Evolutionary conservation across 2,113 vertebrate genomes (phyloP).

Genomic region (Notothenia coriiceps): DNA sequence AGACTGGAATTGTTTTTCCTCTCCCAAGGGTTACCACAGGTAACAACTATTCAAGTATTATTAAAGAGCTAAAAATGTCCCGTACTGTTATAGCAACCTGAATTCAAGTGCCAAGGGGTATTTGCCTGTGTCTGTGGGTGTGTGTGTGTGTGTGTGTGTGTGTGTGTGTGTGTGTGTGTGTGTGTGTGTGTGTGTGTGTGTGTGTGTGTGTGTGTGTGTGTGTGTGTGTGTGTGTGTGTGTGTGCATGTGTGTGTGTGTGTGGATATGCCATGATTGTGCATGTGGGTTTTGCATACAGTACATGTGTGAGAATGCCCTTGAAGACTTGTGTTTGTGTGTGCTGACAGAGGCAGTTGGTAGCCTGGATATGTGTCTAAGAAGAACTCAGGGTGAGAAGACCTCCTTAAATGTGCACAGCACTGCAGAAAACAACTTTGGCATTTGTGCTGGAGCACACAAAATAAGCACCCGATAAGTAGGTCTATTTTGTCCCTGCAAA

Average conservation of each 20-base stretch:
- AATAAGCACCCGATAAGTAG: slow-evolving; percentile 76
- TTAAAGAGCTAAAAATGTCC: slow-evolving; percentile 80
- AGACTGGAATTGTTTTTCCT: slow-evolving; percentile 76
- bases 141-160: too few species aligned
- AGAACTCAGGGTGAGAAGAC: slow-evolving; percentile 69
- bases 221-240: not conserved
- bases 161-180: slow-evolving; percentile 13
- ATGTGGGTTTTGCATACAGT: slow-evolving; percentile 2
- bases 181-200: slow-evolving; percentile 25
- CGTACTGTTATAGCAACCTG: slow-evolving; percentile 67
- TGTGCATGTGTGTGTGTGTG: not conserved
- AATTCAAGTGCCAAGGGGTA: slow-evolving; percentile 64
- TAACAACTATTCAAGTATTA: slow-evolving; percentile 77
- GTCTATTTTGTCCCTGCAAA: slow-evolving; percentile 74
- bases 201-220: too few species aligned
- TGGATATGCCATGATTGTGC: slow-evolving; percentile 31
- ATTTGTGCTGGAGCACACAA: slow-evolving; percentile 72
- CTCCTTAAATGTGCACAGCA: slow-evolving; percentile 74
- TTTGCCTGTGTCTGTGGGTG: slow-evolving; percentile 52
- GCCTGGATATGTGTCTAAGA: slow-evolving; percentile 60
- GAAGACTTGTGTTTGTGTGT: slow-evolving; percentile 40
- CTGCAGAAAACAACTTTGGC: slow-evolving; percentile 78
- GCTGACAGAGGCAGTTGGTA: slow-evolving; percentile 67
- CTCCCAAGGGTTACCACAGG: slow-evolving; percentile 76
- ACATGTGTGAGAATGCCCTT: slow-evolving; percentile 45